Percentiles rank a stretch among this genome's conserved stretches.
Evolutionary conservation across 2,888 invertebrate genomes (phyloP).

Genomic region (Dioctria linearis): DNA sequence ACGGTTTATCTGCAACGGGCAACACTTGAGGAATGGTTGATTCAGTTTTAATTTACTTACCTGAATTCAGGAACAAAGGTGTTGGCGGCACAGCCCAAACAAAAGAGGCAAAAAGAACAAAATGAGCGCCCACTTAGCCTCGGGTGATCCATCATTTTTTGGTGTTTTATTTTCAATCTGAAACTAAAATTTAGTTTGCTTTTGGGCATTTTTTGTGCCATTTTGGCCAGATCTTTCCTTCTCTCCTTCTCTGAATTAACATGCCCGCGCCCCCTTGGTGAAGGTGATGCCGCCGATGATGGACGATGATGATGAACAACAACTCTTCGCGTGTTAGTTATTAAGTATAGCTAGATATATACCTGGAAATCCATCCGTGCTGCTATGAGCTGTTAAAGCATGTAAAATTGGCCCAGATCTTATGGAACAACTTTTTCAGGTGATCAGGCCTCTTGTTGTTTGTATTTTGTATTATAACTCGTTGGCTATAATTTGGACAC

Average conservation of each 20-base stretch:
- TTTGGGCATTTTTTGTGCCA: constrained; percentile 45
- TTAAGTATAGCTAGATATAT: background rate
- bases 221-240: constrained; percentile 17
- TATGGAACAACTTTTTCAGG: constrained; percentile 36
- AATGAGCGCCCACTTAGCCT: constrained; percentile 48
- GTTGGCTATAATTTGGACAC: constrained; percentile 55
- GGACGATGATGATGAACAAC: constrained; percentile 22
- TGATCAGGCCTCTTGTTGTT: constrained; percentile 54
- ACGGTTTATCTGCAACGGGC: constrained; percentile 23
- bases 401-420: background rate
- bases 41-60: constrained; percentile 51
- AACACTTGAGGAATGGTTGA: constrained; percentile 26
- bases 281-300: background rate
- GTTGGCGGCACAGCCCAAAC: constrained; percentile 47
- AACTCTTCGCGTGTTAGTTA: constrained; percentile 30
- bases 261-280: background rate
- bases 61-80: constrained; percentile 40
- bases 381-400: constrained; percentile 12
- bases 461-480: constrained; percentile 55
- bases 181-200: constrained; percentile 46
- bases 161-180: constrained; percentile 34
- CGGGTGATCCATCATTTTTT: constrained; percentile 48
- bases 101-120: constrained; percentile 34
- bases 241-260: constrained; percentile 18
- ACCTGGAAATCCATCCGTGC: constrained; percentile 2